phyloP scores from a whole-genome alignment of 2,888 invertebrate genomes.

The Napeogenes sylphis region DNA sequence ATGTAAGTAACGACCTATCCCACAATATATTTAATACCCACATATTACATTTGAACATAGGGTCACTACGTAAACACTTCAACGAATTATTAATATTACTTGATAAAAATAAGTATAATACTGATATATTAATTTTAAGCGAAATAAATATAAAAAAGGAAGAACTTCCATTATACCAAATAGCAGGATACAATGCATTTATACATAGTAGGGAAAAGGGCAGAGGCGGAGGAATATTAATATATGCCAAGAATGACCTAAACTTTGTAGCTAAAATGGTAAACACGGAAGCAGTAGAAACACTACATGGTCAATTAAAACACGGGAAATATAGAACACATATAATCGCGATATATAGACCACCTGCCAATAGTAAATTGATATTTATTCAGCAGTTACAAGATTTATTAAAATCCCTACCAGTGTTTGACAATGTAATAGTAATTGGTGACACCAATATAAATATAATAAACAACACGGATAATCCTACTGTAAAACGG shows the following conservation, averaged over 20 bases:
- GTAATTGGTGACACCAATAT: conserved; percentile 12
- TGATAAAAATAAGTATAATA: not conserved
- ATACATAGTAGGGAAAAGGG: not conserved
- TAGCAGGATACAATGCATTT: conserved; percentile 13
- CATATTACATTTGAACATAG: conserved; percentile 12
- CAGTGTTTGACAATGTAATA: not conserved
- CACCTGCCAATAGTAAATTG: conserved; percentile 12
- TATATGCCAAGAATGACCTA: conserved; percentile 7
- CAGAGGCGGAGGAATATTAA: conserved; percentile 14
- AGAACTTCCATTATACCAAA: conserved; percentile 14
- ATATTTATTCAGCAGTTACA: conserved; percentile 7
- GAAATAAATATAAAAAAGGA: conserved; percentile 19
- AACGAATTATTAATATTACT: conserved; percentile 9
- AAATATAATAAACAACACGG: not conserved
- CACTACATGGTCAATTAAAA: conserved; percentile 11
- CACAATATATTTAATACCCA: not conserved
- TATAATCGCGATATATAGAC: conserved; percentile 18
- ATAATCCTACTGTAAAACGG: conserved; percentile 1
- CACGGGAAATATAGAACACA: conserved; percentile 6
- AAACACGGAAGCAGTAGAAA: conserved; percentile 3
- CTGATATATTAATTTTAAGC: conserved; percentile 13
- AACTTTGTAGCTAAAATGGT: not conserved
- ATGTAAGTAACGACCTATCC: not conserved
- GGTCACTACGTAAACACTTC: conserved; percentile 12
- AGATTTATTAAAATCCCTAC: not conserved